These are phyloP conservation scores for Aromia moschata DNA, from an alignment of 2,888 invertebrate genomes.

Conservation along the genomic window DNA sequence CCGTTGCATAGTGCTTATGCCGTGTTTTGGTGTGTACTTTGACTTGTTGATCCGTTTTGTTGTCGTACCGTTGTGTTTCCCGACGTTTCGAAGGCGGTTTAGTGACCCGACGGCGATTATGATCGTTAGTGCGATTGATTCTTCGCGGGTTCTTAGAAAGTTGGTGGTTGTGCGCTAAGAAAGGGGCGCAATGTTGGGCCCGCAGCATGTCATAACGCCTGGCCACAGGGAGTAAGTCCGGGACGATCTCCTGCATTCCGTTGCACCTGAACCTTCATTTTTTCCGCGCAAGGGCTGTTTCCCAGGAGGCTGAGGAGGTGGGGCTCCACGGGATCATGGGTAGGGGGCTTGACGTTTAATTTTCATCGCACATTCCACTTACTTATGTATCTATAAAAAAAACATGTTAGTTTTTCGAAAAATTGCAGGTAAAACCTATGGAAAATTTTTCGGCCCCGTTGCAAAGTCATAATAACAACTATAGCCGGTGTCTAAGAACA, in stretches of 20 bases:
- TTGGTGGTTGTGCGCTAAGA: slow-evolving; percentile 2
- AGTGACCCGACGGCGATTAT: background rate
- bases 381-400: too few relatives aligned
- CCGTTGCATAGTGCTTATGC: slow-evolving; percentile 30
- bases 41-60: slow-evolving; percentile 30
- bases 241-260: slow-evolving; percentile 64
- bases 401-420: too few relatives aligned
- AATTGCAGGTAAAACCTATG: too few relatives aligned
- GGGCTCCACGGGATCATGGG: slow-evolving; percentile 81
- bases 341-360: too few relatives aligned
- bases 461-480: too few relatives aligned
- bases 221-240: slow-evolving; percentile 58
- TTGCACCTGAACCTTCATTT: slow-evolving; percentile 69
- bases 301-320: slow-evolving; percentile 74
- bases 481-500: too few relatives aligned
- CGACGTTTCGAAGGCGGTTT: background rate
- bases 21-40: slow-evolving; percentile 35
- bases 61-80: slow-evolving; percentile 13
- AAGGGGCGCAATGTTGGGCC: slow-evolving; percentile 53
- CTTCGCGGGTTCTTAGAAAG: background rate
- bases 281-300: slow-evolving; percentile 66
- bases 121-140: too few relatives aligned
- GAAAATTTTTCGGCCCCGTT: too few relatives aligned
- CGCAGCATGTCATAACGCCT: slow-evolving; percentile 48
- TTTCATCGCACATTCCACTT: too few relatives aligned